Evolutionary conservation across 2,113 vertebrate genomes (phyloP), one percentile per base, ranked within the genome.

Genomic region (Sus scrofa): DNA sequence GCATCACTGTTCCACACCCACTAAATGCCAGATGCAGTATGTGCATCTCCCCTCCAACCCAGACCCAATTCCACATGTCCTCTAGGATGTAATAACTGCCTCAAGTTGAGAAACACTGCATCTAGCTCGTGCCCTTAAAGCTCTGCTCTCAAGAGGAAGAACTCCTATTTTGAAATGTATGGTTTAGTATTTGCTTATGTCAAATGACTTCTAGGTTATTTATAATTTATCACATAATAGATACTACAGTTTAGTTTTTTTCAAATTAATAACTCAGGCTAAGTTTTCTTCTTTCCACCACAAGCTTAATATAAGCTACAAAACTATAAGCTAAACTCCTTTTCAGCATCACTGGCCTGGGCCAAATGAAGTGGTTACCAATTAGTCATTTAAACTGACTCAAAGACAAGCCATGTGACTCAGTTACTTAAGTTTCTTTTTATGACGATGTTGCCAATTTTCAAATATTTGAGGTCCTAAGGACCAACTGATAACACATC

Each of bases 241-340:
- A 74, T 93, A 63, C 37, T 44, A 7, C 24, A 71, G 90, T 22
- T 44, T 79, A 52, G 26, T 7, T 11, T 87, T 73, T 90, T 89
- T 85, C 56, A n/a, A 70, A 89, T 62, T 93, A 86, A 77, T 50
- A 89, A 78, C 71, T 89, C 58, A 62, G 19, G 32, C 34, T 90
- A 92, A 68, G 56, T 85, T 77, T 75, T 77, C 65, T 81, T 65
- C 75, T 84, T 81, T 82, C 70, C 37, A 93, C 24, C 62, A 79
- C 26, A 92, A 37, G 91, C 96, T 97, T 97, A 96, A 97, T 88
- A 91, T 97, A 95, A 96, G 94, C 95, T 97, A 97, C 60, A 71
- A 26, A 82, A 90, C 62, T 89, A 73, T 74, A 95, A 96, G 34
- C 16, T 78, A 67, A 77, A 91, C 73, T 63, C 82, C 71, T 92